phyloP scores from a whole-genome alignment of 2,797 vertebrate species.

The Denticeps clupeoides region DNA sequence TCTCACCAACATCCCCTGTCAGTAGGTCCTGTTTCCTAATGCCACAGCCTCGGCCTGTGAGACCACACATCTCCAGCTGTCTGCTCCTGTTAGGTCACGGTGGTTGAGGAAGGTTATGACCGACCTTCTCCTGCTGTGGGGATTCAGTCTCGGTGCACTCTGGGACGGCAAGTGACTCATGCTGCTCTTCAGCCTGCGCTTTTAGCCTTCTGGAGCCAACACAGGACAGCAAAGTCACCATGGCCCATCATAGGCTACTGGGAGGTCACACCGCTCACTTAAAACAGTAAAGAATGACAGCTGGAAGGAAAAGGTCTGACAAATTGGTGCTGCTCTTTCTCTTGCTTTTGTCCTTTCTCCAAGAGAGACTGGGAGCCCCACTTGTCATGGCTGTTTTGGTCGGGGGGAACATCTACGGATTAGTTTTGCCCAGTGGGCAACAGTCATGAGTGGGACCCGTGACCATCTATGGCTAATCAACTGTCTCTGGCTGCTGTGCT shows the following conservation, averaged over 20 bases:
- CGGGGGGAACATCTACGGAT: neutral
- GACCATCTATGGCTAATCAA: neutral
- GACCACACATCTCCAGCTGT: neutral
- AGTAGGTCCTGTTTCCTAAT: too few species aligned
- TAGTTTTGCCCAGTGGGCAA: neutral
- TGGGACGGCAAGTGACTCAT: neutral
- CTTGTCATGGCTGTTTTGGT: neutral
- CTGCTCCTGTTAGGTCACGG: neutral
- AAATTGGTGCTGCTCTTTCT: too few species aligned
- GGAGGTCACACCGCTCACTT: neutral
- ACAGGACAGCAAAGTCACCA: neutral
- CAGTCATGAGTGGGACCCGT: neutral
- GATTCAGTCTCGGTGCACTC: neutral
- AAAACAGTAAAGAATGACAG: neutral
- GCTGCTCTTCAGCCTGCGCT: neutral
- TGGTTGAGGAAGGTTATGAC: neutral
- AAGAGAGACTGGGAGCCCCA: too few species aligned
- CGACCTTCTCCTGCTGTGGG: neutral
- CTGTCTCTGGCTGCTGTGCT: slow-evolving; percentile 1
- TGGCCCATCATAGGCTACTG: neutral
- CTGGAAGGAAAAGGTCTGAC: too few species aligned
- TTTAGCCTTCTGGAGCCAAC: neutral
- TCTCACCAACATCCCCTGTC: neutral
- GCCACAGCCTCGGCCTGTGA: neutral
- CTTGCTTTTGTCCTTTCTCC: neutral